Evolutionary conservation across 2,888 invertebrate species (phyloP).

Genomic region (Coremacera marginata): DNA sequence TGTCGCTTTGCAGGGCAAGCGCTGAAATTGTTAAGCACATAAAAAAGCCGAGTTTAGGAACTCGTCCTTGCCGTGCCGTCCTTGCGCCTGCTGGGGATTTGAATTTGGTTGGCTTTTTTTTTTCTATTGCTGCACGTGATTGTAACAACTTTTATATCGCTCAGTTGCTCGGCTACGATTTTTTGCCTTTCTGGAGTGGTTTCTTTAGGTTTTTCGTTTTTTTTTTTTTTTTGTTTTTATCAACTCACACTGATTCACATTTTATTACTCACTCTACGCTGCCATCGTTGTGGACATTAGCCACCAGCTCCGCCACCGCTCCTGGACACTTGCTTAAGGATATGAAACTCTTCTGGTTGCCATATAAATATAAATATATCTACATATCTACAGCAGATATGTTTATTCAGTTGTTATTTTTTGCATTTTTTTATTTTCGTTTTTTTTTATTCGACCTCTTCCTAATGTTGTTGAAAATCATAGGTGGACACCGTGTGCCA

Average conservation of each 20-base stretch:
- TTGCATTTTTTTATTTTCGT: constrained; percentile 3
- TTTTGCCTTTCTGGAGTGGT: neutral
- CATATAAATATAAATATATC: neutral
- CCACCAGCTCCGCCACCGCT: neutral
- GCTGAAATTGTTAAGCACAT: constrained; percentile 2
- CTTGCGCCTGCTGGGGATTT: neutral
- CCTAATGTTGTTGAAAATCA: constrained; percentile 33
- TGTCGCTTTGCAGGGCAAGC: neutral
- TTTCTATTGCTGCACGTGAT: constrained; percentile 4
- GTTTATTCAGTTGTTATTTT: neutral
- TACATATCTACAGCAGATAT: neutral
- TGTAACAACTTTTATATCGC: constrained; percentile 25
- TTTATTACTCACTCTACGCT: constrained; percentile 33
- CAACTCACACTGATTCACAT: constrained; percentile 25
- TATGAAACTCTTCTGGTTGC: constrained; percentile 20
- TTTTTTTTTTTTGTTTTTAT: neutral
- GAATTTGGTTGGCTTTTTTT: neutral
- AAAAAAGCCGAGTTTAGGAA: neutral
- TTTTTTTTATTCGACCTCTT: neutral
- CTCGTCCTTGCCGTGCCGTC: neutral
- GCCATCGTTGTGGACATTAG: constrained; percentile 26
- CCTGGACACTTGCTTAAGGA: constrained; percentile 1
- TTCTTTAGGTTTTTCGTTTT: neutral
- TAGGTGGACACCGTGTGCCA: constrained; percentile 39
- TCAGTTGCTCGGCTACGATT: constrained; percentile 1